phyloP scores from a whole-genome alignment of 2,113 vertebrate species.

The human region GRCh38 chr22:47520001-47520500 shows the following conservation, averaged over 20 bases:
- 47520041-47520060: too few relatives aligned
- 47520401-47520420: background rate
- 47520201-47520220: background rate
- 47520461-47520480: too few relatives aligned
- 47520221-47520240: background rate
- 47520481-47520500: too few relatives aligned
- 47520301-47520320: background rate
- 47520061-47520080: background rate
- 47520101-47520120: rapidly evolving
- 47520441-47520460: too few relatives aligned
- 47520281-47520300: background rate
- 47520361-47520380: too few relatives aligned
- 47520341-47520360: rapidly evolving
- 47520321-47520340: too few relatives aligned
- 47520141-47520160: background rate
- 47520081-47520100: rapidly evolving
- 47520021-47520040: too few relatives aligned
- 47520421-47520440: too few relatives aligned
- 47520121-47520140: background rate
- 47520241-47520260: too few relatives aligned
- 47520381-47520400: too few relatives aligned
- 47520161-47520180: background rate
- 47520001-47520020: too few relatives aligned
- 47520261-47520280: background rate
- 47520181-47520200: too few relatives aligned